These are phyloP conservation scores for Hyperopisus bebe DNA, from an alignment of 2,113 vertebrate genomes.

Conservation along the genomic window DNA sequence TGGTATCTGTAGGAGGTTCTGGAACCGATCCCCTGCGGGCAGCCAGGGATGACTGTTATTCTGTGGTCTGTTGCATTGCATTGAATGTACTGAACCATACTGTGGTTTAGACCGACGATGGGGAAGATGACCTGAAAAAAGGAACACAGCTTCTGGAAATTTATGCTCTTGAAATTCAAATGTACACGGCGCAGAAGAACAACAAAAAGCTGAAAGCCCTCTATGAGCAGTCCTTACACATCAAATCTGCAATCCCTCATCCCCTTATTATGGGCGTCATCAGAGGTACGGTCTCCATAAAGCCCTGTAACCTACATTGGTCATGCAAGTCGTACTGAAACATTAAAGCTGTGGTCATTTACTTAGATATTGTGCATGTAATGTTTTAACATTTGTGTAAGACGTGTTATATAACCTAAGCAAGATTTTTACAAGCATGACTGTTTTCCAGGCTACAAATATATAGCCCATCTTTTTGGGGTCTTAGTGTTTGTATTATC, in stretches of 20 bases:
- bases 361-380: not conserved
- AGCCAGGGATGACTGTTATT: not conserved
- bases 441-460: not conserved
- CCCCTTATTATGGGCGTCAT: slow-evolving; percentile 99
- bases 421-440: not conserved
- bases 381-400: not conserved
- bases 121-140: slow-evolving; percentile 97
- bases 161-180: slow-evolving; percentile 98
- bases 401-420: not conserved
- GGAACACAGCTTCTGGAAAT: slow-evolving; percentile 97
- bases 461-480: not conserved
- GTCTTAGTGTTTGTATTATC: not conserved
- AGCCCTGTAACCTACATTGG: not conserved
- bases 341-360: not conserved
- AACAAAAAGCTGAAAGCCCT: slow-evolving; percentile 99
- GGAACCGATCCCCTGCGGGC: not conserved
- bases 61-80: not conserved
- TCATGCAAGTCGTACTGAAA: not conserved
- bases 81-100: not conserved
- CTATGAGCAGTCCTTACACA: slow-evolving; percentile 97
- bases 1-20: not conserved
- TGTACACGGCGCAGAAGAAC: slow-evolving; percentile 99
- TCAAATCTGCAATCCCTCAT: slow-evolving; percentile 98
- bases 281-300: slow-evolving; percentile 67
- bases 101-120: slow-evolving; percentile 86